phyloP scores from a whole-genome alignment of 2,888 invertebrate species.

The Osmoderma eremita region DNA sequence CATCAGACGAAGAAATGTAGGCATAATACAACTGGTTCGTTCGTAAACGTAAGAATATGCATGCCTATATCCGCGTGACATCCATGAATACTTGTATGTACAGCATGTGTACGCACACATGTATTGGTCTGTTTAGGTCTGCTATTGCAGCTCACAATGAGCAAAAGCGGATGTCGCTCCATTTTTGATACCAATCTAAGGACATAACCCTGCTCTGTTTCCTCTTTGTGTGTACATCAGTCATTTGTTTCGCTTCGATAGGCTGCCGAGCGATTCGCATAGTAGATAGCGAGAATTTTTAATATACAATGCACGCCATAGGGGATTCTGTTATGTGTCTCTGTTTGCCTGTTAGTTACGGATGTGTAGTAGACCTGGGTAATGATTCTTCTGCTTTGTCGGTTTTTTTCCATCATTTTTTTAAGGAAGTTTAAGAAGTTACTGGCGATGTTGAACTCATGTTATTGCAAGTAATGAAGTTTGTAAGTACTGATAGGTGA shows the following conservation, averaged over 20 bases:
- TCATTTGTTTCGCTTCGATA: constrained; percentile 57
- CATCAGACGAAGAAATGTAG: constrained; percentile 15
- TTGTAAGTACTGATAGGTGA: too few species aligned
- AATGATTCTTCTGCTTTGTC: too few species aligned
- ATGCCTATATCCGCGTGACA: background rate
- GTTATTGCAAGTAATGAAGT: too few species aligned
- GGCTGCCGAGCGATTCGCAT: constrained; percentile 51
- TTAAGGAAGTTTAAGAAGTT: too few species aligned
- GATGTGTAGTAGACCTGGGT: too few species aligned
- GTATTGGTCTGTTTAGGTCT: too few species aligned
- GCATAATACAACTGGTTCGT: background rate
- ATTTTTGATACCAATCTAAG: constrained; percentile 46
- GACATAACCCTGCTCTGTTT: constrained; percentile 48
- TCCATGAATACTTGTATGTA: background rate
- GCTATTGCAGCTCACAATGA: constrained; percentile 7
- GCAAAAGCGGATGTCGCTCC: constrained; percentile 33
- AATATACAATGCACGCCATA: constrained; percentile 55
- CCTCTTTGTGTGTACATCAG: constrained; percentile 48
- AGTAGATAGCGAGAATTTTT: constrained; percentile 55
- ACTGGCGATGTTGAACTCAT: too few species aligned
- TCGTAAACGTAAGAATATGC: background rate
- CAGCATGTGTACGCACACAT: background rate
- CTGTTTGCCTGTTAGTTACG: background rate
- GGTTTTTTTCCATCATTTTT: too few species aligned
- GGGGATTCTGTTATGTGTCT: background rate